phyloP scores from a whole-genome alignment of 2,113 vertebrate species.

The Epinephelus cyanopodus region DNA sequence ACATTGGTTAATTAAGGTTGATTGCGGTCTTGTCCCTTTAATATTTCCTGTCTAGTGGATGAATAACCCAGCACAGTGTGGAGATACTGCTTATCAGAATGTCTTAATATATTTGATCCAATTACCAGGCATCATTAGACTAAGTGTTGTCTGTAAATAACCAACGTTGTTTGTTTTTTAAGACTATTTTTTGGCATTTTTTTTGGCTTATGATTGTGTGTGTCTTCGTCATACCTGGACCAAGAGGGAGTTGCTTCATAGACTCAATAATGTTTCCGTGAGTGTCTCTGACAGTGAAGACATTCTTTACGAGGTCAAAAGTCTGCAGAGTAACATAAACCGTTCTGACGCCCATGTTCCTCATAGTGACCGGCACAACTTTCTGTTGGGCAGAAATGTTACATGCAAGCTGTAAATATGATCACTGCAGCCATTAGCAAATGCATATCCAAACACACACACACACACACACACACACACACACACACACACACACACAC shows the following conservation, averaged over 20 bases:
- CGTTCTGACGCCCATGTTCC: neutral
- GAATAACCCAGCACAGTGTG: too few relatives aligned
- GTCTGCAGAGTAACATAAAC: slow-evolving; percentile 13
- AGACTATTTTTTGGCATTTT: too few relatives aligned
- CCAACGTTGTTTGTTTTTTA: too few relatives aligned
- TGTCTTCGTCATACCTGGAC: slow-evolving; percentile 21
- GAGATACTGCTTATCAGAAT: too few relatives aligned
- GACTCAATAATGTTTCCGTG: slow-evolving; percentile 19
- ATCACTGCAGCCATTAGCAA: neutral
- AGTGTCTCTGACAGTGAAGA: slow-evolving; percentile 39
- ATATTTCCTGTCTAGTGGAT: too few relatives aligned
- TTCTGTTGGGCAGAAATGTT: slow-evolving; percentile 10
- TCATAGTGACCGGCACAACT: slow-evolving; percentile 2
- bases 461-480: neutral
- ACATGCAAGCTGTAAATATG: neutral
- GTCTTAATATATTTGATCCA: too few relatives aligned
- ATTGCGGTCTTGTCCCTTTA: too few relatives aligned
- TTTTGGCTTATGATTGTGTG: neutral
- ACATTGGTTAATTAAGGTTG: too few relatives aligned
- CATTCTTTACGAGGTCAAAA: slow-evolving; percentile 11
- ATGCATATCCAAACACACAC: neutral
- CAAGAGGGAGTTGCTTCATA: neutral
- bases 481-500: neutral
- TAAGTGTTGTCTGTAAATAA: too few relatives aligned
- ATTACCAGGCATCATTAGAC: too few relatives aligned